Evolutionary conservation across 2,888 invertebrate species (phyloP).

Genomic region (Synergus japonicus): DNA sequence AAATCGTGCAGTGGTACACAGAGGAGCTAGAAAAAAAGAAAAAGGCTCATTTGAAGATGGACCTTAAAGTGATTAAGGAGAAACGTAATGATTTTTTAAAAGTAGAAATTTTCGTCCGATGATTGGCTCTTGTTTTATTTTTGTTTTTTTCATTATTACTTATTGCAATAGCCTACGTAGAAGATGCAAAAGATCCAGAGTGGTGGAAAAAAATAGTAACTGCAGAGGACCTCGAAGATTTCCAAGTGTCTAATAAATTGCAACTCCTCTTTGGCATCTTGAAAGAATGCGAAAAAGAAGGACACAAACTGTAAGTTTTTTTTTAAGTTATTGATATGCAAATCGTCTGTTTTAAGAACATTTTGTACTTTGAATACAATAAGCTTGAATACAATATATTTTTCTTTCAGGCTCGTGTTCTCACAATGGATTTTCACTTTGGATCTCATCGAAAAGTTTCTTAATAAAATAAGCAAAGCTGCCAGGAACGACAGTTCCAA

Average conservation of each 20-base stretch:
- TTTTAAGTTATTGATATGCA: no score
- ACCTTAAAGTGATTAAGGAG: no score
- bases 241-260: not conserved
- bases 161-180: not conserved
- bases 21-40: slow-evolving; percentile 52
- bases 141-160: not conserved
- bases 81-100: not conserved
- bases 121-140: no score
- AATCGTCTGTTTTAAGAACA: no score
- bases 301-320: not conserved
- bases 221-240: not conserved
- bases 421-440: slow-evolving; percentile 95
- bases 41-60: no score
- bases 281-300: slow-evolving; percentile 1
- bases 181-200: not conserved
- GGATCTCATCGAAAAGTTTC: slow-evolving; percentile 93
- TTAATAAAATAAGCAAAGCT: slow-evolving; percentile 86
- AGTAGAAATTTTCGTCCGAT: no score
- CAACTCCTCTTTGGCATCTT: slow-evolving; percentile 64
- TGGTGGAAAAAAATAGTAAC: slow-evolving; percentile 1
- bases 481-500: slow-evolving; percentile 81
- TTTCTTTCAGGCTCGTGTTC: slow-evolving; percentile 83
- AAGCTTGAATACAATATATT: not conserved
- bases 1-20: slow-evolving; percentile 83
- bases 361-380: not conserved